A percentile compares a stretch with the other conserved stretches of the same genome.
These are phyloP conservation scores for Onychorhynchus coronatus DNA, from an alignment of 2,113 vertebrate genomes.

Conservation along the genomic window DNA sequence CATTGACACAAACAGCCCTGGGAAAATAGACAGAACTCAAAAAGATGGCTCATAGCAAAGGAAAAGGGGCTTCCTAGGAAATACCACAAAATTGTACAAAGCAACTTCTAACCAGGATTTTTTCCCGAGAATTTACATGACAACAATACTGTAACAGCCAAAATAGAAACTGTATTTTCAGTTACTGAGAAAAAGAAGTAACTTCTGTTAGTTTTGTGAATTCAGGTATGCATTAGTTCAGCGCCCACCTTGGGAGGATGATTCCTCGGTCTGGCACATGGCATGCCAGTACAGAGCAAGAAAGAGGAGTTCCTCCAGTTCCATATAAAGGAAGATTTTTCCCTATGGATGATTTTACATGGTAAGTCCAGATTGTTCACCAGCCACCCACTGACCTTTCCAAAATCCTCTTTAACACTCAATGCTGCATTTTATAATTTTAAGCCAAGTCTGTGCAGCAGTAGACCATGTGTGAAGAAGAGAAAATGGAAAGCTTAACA, in stretches of 20 bases:
- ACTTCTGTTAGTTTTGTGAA: background rate
- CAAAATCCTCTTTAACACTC: background rate
- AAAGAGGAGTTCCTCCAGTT: background rate
- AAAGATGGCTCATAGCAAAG: background rate
- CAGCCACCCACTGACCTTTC: background rate
- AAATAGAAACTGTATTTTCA: background rate
- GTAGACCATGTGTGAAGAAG: background rate
- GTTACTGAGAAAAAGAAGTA: background rate
- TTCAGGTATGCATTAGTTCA: background rate
- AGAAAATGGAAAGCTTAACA: constrained; percentile 26
- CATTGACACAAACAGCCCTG: background rate
- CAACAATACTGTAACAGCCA: background rate
- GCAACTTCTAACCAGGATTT: background rate
- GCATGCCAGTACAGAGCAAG: background rate
- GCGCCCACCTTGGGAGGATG: background rate
- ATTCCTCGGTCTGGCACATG: background rate
- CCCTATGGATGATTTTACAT: background rate
- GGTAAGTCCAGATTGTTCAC: background rate
- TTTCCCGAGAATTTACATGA: background rate
- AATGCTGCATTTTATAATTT: background rate
- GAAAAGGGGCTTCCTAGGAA: background rate
- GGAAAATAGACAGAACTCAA: background rate
- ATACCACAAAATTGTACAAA: background rate
- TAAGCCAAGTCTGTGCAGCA: background rate
- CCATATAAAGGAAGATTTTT: background rate